Base-by-base conservation (phyloP, 2,113 vertebrate genomes). In the Choloepus hoffmanni region DNA sequence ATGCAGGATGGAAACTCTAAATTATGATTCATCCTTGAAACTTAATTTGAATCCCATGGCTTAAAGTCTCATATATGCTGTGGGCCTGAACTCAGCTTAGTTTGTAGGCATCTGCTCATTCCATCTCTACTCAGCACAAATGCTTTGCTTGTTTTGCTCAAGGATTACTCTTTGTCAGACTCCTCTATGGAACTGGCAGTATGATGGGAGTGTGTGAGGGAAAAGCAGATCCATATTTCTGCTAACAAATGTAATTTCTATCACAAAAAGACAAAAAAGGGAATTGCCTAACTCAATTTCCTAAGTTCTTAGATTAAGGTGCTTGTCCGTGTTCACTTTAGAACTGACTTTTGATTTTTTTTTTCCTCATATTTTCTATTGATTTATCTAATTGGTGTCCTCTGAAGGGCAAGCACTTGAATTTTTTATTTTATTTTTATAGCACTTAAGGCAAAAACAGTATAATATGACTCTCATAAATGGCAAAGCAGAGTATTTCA, bases 361-460 rank as follows among this genome's bases (percentile, higher is more conserved):
- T 26, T 68, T 83, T 68, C 28, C 58, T 81, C 40, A 0, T 81
- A 19, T 72, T 91, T 90, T 48, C 48, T 33, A 28, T 21, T 53
- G 9, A 70, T 83, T 12, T 74, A n/a, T 19, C 40, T 19, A 30
- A 55, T 53, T 48, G 92, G 9, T 2, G 55, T 3, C 43, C 33
- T 85, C n/a, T 60, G 40, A 76, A 93, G 33, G 6, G 60, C 43
- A 76, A 85, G 83, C 4, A 48, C 18, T 73, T 18, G 16, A 68
- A 85, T 92, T 85, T 53, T 36, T 36, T 62, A 82, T 85, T 92
- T 88, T 82, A 63, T 77, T 96, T 94, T 85, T 73, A 60, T 76
- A 85, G 53, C 58, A 74, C 70, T 90, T 43, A 72, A 88, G 67
- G 62, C 23, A 85, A 89, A 91, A 60, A 67, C 43, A 65, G 33